A percentile compares a stretch with the other conserved stretches of the same genome.
These are phyloP conservation scores for Tetrapedia diversipes DNA, from an alignment of 2,888 invertebrate genomes.

Conservation along the genomic window DNA sequence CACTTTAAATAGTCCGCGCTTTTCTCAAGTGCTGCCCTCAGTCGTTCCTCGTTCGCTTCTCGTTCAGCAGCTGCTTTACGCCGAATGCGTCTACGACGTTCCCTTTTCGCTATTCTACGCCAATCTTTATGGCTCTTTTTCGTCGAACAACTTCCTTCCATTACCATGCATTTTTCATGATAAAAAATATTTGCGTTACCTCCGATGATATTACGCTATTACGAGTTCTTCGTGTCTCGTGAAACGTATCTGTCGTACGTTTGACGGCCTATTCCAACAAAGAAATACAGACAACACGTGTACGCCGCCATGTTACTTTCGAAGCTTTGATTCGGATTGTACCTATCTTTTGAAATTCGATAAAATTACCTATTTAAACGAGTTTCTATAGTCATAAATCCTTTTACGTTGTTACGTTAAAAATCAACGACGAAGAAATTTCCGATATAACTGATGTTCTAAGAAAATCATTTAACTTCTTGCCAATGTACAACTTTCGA, in stretches of 20 bases:
- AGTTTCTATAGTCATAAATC: background rate
- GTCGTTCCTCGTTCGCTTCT: conserved; percentile 84
- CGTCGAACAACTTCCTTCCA: conserved; percentile 47
- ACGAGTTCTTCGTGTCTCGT: background rate
- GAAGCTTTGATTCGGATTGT: conserved; percentile 6
- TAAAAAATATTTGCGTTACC: background rate
- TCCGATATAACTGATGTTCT: background rate
- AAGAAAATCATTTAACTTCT: background rate
- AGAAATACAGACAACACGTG: conserved; percentile 57
- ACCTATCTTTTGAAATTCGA: conserved; percentile 1
- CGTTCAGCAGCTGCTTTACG: conserved; percentile 85
- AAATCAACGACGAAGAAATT: background rate
- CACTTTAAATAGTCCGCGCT: conserved; percentile 83
- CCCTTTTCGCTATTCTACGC: conserved; percentile 89
- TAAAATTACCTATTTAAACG: background rate
- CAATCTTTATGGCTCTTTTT: conserved; percentile 83
- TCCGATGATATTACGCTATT: background rate
- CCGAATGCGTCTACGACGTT: conserved; percentile 88
- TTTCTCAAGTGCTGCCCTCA: conserved; percentile 83
- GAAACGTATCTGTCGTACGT: background rate
- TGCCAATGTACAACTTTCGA: background rate
- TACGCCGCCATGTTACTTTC: conserved; percentile 57
- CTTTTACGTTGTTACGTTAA: background rate
- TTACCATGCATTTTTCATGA: conserved; percentile 44
- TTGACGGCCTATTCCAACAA: conserved; percentile 7